phyloP scores from a whole-genome alignment of 1,140 invertebrate species.

The Ips nitidus region DNA sequence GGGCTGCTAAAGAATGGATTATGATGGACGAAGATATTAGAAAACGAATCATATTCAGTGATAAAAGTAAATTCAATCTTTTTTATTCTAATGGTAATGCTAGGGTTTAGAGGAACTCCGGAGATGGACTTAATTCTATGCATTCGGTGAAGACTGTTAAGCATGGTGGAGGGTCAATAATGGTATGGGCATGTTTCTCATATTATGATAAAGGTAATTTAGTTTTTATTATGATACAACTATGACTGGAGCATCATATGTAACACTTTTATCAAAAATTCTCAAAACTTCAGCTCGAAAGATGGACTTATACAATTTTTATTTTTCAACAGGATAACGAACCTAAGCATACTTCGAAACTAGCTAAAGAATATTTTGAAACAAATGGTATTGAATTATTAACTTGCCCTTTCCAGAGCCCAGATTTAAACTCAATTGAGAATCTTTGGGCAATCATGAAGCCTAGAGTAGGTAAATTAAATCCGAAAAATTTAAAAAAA shows the following conservation, averaged over 20 bases:
- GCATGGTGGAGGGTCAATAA: not conserved
- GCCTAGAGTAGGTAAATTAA: too few species aligned
- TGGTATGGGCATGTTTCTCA: constrained; percentile 6
- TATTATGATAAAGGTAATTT: not conserved
- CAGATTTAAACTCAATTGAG: constrained; percentile 16
- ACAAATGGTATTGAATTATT: not conserved
- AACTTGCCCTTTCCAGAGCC: not conserved
- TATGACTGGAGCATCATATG: not conserved
- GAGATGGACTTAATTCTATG: not conserved
- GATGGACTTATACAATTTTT: not conserved
- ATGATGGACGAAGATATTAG: too few species aligned
- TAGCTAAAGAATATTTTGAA: constrained; percentile 7
- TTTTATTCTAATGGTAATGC: not conserved
- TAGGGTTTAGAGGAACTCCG: not conserved
- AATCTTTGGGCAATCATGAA: constrained; percentile 1
- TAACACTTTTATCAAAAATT: not conserved
- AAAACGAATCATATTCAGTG: too few species aligned
- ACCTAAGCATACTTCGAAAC: constrained; percentile 9
- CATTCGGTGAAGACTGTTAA: not conserved
- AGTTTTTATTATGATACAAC: not conserved
- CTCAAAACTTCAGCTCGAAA: not conserved
- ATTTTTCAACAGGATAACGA: constrained; percentile 16
- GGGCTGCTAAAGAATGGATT: too few species aligned
- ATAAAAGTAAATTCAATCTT: not conserved
- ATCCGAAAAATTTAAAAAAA: too few species aligned